These are phyloP conservation scores for Rhinogobio ventralis DNA, from an alignment of 2,797 vertebrate genomes.

Conservation along the genomic window DNA sequence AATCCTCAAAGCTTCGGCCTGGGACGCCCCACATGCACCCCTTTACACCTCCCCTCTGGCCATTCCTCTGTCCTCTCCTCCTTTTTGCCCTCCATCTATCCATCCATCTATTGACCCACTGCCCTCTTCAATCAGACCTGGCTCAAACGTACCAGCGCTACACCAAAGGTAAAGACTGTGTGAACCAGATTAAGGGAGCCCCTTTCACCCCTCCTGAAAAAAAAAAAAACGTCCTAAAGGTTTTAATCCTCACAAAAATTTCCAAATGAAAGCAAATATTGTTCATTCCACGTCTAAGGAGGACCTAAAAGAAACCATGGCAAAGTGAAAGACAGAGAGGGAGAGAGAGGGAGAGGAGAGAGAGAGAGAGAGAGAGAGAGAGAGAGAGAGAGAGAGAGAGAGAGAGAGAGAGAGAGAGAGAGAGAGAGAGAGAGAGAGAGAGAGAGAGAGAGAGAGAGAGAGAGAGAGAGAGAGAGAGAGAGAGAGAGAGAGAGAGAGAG, in stretches of 20 bases:
- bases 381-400: no score
- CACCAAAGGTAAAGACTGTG: slow-evolving; percentile 53
- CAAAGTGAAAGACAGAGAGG: not conserved
- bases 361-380: no score
- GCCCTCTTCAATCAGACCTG: slow-evolving; percentile 33
- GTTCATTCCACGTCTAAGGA: slow-evolving; percentile 38
- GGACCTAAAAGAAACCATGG: not conserved
- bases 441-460: not conserved
- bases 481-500: no score
- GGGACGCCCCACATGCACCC: slow-evolving; percentile 40
- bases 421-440: no score
- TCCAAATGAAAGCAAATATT: slow-evolving; percentile 60
- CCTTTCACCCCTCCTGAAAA: slow-evolving; percentile 23
- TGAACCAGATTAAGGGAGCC: slow-evolving; percentile 49
- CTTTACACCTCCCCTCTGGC: slow-evolving; percentile 36
- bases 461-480: no score
- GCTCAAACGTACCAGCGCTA: slow-evolving; percentile 6
- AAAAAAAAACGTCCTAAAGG: slow-evolving; percentile 26
- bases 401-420: no score
- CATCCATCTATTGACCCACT: slow-evolving; percentile 47
- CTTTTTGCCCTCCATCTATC: slow-evolving; percentile 47
- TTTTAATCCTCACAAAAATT: slow-evolving; percentile 62
- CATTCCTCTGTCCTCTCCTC: slow-evolving; percentile 22
- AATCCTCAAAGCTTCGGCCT: slow-evolving; percentile 49
- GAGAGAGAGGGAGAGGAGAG: not conserved